Percentiles rank a stretch among this genome's conserved stretches.
Conservation (phyloP, 2,797 vertebrate species). For the Sphenopsis melanotis region DNA sequence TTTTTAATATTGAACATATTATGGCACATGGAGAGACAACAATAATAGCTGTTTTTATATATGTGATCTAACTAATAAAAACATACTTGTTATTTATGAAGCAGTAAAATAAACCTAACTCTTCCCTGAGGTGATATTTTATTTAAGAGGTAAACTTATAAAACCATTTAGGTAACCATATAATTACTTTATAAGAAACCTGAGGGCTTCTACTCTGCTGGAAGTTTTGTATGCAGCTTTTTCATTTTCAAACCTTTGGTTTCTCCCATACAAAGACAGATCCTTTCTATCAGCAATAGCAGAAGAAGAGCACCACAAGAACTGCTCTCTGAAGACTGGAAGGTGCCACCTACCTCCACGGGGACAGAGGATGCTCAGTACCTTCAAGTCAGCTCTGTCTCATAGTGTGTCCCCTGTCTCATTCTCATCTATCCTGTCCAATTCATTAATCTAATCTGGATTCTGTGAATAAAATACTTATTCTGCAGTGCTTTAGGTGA, state of each 20-base stretch:
- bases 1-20: not conserved
- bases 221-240: not conserved
- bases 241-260: not conserved
- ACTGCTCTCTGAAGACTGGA: not conserved
- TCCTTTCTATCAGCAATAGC: not conserved
- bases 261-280: not conserved
- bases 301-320: not conserved
- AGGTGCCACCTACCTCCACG: not conserved
- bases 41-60: not conserved
- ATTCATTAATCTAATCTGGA: not conserved
- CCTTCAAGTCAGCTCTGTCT: not conserved
- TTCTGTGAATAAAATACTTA: not conserved
- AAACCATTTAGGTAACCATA: not conserved
- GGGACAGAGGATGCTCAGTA: not conserved
- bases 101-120: not conserved
- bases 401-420: not conserved
- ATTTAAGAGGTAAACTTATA: conserved; percentile 10
- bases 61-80: not conserved
- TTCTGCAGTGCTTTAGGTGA: not conserved
- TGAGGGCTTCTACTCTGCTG: not conserved
- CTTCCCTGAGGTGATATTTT: conserved; percentile 11
- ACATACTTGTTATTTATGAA: not conserved
- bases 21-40: not conserved
- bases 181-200: conserved; percentile 8
- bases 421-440: not conserved